phyloP scores from a whole-genome alignment of 2,797 vertebrate species.

The Ispidina lecontei region DNA sequence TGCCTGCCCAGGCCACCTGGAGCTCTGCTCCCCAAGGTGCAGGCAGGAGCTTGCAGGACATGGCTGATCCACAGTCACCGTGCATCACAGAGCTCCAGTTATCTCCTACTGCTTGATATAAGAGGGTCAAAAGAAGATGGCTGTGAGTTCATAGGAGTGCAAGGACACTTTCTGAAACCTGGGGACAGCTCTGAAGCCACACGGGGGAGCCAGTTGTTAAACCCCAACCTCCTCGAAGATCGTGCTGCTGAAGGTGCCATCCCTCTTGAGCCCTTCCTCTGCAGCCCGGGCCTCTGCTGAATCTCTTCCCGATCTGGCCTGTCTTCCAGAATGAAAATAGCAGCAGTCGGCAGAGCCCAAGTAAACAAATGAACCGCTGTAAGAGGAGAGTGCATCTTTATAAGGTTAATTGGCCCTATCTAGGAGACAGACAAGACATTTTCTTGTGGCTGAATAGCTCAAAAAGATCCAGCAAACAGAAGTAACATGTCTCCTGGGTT shows the following conservation, averaged over 20 bases:
- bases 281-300: background rate
- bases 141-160: rapidly evolving
- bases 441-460: background rate
- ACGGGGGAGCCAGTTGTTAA: background rate
- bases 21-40: too few relatives aligned
- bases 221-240: background rate
- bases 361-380: constrained; percentile 10
- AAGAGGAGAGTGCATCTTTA: constrained; percentile 4
- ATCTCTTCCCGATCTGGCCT: background rate
- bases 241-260: background rate
- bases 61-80: rapidly evolving
- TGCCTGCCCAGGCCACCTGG: rapidly evolving
- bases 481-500: constrained; percentile 21
- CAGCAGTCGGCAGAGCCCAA: background rate
- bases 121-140: background rate
- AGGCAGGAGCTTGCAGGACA: background rate
- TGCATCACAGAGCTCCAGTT: background rate
- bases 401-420: constrained; percentile 29
- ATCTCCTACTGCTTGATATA: background rate
- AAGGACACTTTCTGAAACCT: background rate
- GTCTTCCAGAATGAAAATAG: background rate
- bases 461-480: constrained; percentile 12
- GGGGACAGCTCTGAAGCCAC: background rate
- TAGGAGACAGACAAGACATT: constrained; percentile 6
- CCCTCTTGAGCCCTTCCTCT: background rate